Percentiles rank a stretch among this genome's conserved stretches.
Evolutionary conservation across 2,113 vertebrate genomes (phyloP).

Genomic region (Microcebus tavaratra): DNA sequence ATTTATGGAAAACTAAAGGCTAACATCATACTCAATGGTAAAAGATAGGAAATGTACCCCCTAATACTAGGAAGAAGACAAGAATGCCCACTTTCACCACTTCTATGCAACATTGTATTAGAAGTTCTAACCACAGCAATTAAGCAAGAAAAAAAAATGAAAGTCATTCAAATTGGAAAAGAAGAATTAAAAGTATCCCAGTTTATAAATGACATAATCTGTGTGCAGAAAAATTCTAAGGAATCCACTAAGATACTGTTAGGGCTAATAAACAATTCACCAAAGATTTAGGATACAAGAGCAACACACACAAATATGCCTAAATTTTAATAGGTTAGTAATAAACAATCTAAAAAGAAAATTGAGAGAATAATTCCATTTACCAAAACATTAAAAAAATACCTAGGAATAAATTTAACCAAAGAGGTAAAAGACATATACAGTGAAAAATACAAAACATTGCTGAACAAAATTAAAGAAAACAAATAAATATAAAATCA

Average conservation of each 20-base stretch:
- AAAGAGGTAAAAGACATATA: background rate
- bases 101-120: background rate
- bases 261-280: background rate
- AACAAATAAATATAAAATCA: background rate
- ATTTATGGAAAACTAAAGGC: background rate
- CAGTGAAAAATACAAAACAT: background rate
- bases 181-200: background rate
- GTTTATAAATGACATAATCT: background rate
- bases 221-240: background rate
- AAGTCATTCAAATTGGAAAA: background rate
- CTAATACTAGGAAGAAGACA: background rate
- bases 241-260: background rate
- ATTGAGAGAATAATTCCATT: background rate
- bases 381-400: background rate
- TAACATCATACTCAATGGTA: background rate
- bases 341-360: background rate
- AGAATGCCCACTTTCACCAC: background rate
- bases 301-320: background rate
- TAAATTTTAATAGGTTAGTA: background rate
- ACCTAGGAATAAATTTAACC: background rate
- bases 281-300: background rate
- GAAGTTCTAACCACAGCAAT: background rate
- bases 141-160: background rate
- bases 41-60: background rate
- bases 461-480: background rate